A percentile compares a stretch with the other conserved stretches of the same genome.
Evolutionary conservation across 2,888 invertebrate species (phyloP).

Genomic region (Drosophila rellima): DNA sequence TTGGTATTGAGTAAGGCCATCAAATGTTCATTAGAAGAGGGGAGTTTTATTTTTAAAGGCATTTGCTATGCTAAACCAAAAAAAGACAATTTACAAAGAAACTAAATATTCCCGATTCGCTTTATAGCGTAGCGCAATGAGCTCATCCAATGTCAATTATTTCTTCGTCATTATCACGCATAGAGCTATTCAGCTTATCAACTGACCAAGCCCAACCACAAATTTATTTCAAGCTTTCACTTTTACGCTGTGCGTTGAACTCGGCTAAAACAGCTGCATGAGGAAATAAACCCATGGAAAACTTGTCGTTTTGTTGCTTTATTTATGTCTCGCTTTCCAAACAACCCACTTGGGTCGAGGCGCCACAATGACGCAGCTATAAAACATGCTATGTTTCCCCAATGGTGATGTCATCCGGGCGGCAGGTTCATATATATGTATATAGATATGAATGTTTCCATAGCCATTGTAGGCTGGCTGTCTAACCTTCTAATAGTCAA

Average conservation of each 20-base stretch:
- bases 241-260: conserved; percentile 62
- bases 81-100: background rate
- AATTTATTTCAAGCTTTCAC: conserved; percentile 58
- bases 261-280: conserved; percentile 25
- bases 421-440: conserved; percentile 21
- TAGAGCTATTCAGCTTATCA: conserved; percentile 29
- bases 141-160: conserved; percentile 51
- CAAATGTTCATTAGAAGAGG: background rate
- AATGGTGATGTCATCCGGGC: conserved; percentile 63
- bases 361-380: conserved; percentile 51
- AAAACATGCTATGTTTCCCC: conserved; percentile 41
- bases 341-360: conserved; percentile 24
- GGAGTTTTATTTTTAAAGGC: background rate
- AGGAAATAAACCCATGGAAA: conserved; percentile 15
- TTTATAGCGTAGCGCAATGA: conserved; percentile 51
- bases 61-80: background rate
- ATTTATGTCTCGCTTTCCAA: conserved; percentile 12
- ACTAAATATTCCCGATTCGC: conserved; percentile 20
- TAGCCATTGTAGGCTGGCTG: conserved; percentile 13
- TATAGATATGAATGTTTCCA: conserved; percentile 15
- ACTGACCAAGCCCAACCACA: conserved; percentile 14
- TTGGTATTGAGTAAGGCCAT: conserved; percentile 8
- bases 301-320: conserved; percentile 11
- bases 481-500: conserved; percentile 42
- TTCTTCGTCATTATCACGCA: conserved; percentile 26